Evolutionary conservation across 1,140 invertebrate genomes (phyloP).

Genomic region (Brachionus asplanchnoidis): DNA sequence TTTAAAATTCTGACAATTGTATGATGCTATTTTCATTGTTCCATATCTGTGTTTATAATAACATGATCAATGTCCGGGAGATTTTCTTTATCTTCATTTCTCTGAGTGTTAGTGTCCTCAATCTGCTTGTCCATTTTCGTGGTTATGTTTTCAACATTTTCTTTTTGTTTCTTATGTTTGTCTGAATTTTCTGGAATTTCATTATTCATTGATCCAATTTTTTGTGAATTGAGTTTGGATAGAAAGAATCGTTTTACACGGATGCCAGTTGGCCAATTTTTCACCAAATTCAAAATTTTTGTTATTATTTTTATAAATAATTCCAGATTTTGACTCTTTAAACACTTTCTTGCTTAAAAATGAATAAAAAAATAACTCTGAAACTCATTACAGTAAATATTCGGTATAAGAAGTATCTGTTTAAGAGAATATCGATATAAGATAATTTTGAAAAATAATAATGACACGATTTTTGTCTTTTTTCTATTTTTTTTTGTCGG

Average conservation of each 20-base stretch:
- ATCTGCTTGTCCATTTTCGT: no score
- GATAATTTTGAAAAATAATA: no score
- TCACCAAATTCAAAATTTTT: background rate
- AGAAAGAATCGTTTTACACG: background rate
- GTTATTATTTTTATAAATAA: no score
- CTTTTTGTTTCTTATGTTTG: background rate
- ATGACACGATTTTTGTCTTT: no score
- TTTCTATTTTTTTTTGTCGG: no score
- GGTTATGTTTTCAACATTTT: background rate
- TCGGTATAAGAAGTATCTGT: no score
- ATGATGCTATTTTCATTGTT: background rate
- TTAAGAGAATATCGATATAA: no score
- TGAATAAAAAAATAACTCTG: no score
- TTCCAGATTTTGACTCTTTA: no score
- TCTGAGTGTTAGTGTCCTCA: background rate
- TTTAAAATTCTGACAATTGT: constrained; percentile 1
- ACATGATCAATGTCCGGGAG: background rate
- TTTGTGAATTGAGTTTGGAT: background rate
- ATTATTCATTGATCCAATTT: background rate
- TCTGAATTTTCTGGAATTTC: background rate
- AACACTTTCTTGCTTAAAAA: no score
- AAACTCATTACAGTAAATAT: no score
- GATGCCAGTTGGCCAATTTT: background rate
- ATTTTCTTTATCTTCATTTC: background rate
- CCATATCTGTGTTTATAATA: background rate